Evolutionary conservation across 2,797 vertebrate genomes (phyloP).

Genomic region (Luscinia luscinia): DNA sequence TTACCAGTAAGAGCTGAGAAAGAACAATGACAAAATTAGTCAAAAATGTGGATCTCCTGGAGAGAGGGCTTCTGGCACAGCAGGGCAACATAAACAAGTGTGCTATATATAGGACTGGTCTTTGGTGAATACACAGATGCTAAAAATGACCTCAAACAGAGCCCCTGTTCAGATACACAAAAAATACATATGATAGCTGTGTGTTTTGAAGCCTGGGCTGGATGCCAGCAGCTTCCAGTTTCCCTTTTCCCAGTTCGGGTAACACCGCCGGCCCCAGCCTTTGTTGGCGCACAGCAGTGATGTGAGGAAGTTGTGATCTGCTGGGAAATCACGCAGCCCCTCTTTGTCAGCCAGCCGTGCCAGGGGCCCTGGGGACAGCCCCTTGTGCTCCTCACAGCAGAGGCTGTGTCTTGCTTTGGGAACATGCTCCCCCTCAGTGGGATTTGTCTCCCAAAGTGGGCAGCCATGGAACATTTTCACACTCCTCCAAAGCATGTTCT

Average conservation of each 20-base stretch:
- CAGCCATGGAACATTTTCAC: background rate
- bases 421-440: rapidly evolving
- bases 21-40: background rate
- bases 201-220: conserved; percentile 29
- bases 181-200: background rate
- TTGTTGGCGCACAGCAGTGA: background rate
- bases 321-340: background rate
- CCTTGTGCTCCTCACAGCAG: background rate
- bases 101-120: conserved; percentile 1
- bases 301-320: background rate
- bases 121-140: background rate
- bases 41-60: background rate
- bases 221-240: conserved; percentile 1
- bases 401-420: background rate
- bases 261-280: rapidly evolving
- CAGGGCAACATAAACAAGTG: conserved; percentile 23
- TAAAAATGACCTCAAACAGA: conserved; percentile 28
- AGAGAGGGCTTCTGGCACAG: conserved; percentile 9
- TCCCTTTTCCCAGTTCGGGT: background rate
- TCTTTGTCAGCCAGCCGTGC: background rate
- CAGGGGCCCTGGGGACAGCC: background rate
- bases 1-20: background rate
- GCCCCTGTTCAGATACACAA: background rate
- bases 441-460: background rate
- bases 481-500: rapidly evolving